Evolutionary conservation across 2,797 vertebrate genomes (phyloP), one percentile per base, ranked within the genome.

Genomic region (Lindbergichthys nudifrons): DNA sequence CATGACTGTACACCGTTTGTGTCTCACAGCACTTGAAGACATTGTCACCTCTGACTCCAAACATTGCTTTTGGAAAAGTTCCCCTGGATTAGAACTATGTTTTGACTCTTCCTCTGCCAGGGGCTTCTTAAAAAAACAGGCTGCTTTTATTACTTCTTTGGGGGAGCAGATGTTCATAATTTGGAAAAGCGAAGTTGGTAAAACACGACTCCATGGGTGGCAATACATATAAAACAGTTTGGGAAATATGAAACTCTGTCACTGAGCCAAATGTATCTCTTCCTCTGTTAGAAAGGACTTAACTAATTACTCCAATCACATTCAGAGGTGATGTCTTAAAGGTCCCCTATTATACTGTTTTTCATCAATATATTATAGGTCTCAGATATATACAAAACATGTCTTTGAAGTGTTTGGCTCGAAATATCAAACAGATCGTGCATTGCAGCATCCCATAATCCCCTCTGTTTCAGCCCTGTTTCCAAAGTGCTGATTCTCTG

Each of bases 111-210:
- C 19, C 52, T 60, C 63, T 72, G 61, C 0, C 18, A 3, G 56
- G 61, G 12, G 26, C 5, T 4, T 59, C 36, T 61, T 73, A 18
- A 14, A 68, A 75, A 57, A n/a, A 73, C 57, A 43, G 6, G 69
- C 23, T 16, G 60, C 8, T 56, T 73, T 48, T 62, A 53, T 70
- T 62, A 19, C 8, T 58, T 54, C 45, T 60, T 32, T 70, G 46
- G 18, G 48, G 13, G 11, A 67, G 50, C 66, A 77, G 53, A 70
- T 70, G 42, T 76, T 70, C 19, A 4, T 13, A 41, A 62, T 62
- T 10, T 50, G 54, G 21, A 16, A 2, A 47, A 52, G 2, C 11
- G 10, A 45, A 39, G 21, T 26, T 30, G 1, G 10, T 51, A 45
- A 15, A 26, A 30, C 5, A 3, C 19, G 19, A 26, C 19, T 53